These are phyloP conservation scores for Lithophane semibrunnea DNA, from an alignment of 2,888 invertebrate species.

Conservation along the genomic window DNA sequence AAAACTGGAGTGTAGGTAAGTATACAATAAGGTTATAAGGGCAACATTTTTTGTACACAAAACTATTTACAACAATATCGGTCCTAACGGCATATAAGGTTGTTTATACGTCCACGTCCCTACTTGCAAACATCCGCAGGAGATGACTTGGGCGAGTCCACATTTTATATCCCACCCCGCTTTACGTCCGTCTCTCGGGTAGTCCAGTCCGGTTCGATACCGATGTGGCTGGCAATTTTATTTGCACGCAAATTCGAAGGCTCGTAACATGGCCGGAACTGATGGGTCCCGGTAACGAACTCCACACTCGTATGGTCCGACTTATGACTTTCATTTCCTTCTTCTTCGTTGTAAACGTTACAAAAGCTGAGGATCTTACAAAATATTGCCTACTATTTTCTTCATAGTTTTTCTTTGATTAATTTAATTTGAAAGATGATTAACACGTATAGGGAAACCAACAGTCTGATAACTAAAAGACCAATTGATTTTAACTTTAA, in stretches of 20 bases:
- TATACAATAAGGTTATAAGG: slow-evolving; percentile 36
- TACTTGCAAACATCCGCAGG: slow-evolving; percentile 80
- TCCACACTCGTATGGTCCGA: slow-evolving; percentile 74
- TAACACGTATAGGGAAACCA: not conserved
- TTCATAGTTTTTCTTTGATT: slow-evolving; percentile 6
- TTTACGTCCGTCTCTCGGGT: slow-evolving; percentile 77
- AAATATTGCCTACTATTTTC: slow-evolving; percentile 7
- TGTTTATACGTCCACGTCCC: slow-evolving; percentile 69
- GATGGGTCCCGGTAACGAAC: slow-evolving; percentile 81
- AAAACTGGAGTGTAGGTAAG: slow-evolving; percentile 16
- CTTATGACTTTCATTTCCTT: slow-evolving; percentile 86
- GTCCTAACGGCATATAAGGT: slow-evolving; percentile 57
- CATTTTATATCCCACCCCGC: slow-evolving; percentile 80
- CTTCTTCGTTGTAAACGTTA: slow-evolving; percentile 61
- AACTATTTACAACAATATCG: slow-evolving; percentile 66
- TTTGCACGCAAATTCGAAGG: slow-evolving; percentile 86
- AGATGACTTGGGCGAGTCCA: slow-evolving; percentile 82
- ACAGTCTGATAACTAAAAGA: not conserved
- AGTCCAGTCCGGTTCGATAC: slow-evolving; percentile 74
- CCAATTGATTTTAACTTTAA: not conserved
- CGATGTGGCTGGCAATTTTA: slow-evolving; percentile 80
- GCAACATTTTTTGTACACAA: slow-evolving; percentile 57
- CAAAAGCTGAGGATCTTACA: slow-evolving; percentile 34
- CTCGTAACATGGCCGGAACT: slow-evolving; percentile 80
- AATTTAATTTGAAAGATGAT: not conserved